phyloP scores from a whole-genome alignment of 2,113 vertebrate genomes.

The Carettochelys insculpta region DNA sequence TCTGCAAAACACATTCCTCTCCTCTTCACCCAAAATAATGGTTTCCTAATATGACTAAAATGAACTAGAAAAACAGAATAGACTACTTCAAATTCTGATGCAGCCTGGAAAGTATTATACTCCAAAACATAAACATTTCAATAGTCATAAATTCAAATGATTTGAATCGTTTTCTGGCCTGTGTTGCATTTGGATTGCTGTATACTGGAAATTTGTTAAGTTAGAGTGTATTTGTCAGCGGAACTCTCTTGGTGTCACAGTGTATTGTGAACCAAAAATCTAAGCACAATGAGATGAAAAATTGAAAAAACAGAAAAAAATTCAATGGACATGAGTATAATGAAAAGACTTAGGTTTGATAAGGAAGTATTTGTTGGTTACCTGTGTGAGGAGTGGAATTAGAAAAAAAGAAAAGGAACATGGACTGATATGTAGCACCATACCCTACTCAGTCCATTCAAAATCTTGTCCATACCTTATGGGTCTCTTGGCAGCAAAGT shows the following conservation, averaged over 20 bases:
- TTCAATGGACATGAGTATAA: background rate
- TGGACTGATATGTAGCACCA: background rate
- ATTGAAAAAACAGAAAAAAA: background rate
- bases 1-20: background rate
- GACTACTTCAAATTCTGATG: background rate
- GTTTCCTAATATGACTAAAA: background rate
- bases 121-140: background rate
- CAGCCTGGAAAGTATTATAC: background rate
- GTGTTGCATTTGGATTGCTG: background rate
- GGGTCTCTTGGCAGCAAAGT: background rate
- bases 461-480: background rate
- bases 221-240: background rate
- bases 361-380: background rate
- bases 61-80: background rate
- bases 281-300: background rate
- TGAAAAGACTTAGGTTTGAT: background rate
- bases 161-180: background rate
- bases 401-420: background rate
- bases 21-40: background rate
- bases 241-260: background rate
- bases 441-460: background rate
- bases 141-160: background rate
- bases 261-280: background rate
- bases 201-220: background rate
- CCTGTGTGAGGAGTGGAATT: background rate